Evolutionary conservation across 2,113 vertebrate species (phyloP).

Genomic region (Ophiodon elongatus): DNA sequence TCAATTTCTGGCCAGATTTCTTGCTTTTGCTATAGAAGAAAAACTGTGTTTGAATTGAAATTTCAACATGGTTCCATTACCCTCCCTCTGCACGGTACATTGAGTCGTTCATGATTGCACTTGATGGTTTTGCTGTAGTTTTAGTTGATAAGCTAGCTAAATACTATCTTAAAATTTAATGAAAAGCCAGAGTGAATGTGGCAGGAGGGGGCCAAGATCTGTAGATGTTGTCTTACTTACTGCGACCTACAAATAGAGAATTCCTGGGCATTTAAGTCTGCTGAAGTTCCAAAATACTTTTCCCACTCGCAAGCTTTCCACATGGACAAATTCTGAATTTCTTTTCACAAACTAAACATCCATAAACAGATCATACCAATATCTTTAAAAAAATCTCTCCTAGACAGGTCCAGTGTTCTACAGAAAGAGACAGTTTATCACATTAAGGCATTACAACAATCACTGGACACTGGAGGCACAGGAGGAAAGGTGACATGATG

Average conservation of each 20-base stretch:
- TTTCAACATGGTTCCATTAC: neutral
- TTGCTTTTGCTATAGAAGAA: neutral
- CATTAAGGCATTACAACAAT: neutral
- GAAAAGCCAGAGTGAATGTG: neutral
- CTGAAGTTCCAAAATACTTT: neutral
- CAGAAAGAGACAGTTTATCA: neutral
- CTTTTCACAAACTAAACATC: neutral
- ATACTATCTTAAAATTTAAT: neutral
- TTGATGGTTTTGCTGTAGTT: neutral
- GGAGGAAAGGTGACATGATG: conserved; percentile 29
- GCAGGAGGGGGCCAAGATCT: neutral
- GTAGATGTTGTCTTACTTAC: neutral
- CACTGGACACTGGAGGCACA: neutral
- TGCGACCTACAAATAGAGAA: neutral
- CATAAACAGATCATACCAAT: neutral
- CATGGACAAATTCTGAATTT: neutral
- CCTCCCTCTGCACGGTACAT: neutral
- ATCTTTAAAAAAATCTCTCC: neutral
- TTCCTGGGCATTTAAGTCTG: too few species aligned
- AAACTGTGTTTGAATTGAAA: neutral
- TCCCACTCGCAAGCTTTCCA: neutral
- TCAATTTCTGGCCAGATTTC: conserved; percentile 3
- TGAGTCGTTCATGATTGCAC: neutral
- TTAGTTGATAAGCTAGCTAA: neutral
- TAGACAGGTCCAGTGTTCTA: neutral